phyloP scores from a whole-genome alignment of 2,113 vertebrate genomes.

The Coreoperca whiteheadi region DNA sequence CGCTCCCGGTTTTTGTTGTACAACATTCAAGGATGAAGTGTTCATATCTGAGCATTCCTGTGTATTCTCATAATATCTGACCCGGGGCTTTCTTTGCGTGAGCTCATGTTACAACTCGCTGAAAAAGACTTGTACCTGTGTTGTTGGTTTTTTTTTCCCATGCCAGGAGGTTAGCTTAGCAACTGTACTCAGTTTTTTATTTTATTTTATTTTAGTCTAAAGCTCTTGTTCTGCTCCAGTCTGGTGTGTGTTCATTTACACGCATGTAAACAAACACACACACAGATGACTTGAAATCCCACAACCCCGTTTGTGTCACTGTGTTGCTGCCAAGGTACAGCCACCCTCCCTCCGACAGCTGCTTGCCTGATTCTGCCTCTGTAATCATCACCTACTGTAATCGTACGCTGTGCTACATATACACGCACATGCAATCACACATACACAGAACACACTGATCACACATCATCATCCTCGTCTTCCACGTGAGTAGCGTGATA shows the following conservation, averaged over 20 bases:
- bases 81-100: constrained; percentile 40
- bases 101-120: constrained; percentile 34
- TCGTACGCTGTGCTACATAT: constrained; percentile 1
- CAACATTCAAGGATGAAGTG: constrained; percentile 38
- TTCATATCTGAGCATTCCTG: constrained; percentile 37
- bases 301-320: not conserved
- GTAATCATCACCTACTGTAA: constrained; percentile 16
- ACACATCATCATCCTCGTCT: constrained; percentile 26
- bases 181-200: not conserved
- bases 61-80: constrained; percentile 55
- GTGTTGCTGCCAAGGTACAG: constrained; percentile 2
- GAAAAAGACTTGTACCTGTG: constrained; percentile 16
- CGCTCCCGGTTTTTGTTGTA: constrained; percentile 48
- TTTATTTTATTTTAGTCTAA: constrained; percentile 11
- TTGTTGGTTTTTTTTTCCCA: constrained; percentile 28
- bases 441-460: constrained; percentile 9
- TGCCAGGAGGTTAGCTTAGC: constrained; percentile 26
- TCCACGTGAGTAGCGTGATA: constrained; percentile 51
- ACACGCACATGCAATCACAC: constrained; percentile 27
- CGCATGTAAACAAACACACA: not conserved
- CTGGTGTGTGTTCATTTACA: not conserved
- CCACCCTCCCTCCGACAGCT: constrained; percentile 9
- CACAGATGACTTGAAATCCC: not conserved
- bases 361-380: constrained; percentile 21
- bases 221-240: constrained; percentile 8